Evolutionary conservation across 2,888 invertebrate genomes (phyloP).

Genomic region (Drosophila mulleri): DNA sequence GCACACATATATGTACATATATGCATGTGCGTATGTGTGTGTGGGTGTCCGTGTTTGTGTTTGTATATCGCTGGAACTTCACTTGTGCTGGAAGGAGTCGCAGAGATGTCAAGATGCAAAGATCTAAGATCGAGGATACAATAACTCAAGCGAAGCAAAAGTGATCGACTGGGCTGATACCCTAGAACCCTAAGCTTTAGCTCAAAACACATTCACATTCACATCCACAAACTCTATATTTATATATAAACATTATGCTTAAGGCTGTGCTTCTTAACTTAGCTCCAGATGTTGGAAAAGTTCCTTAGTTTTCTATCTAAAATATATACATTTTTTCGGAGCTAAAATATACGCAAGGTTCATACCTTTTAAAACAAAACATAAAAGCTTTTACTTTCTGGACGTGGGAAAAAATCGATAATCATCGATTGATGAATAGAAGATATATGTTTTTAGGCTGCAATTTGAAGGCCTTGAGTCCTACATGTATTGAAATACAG

Average conservation of each 20-base stretch:
- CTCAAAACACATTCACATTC: background rate
- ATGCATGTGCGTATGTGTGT: background rate
- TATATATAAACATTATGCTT: slow-evolving; percentile 6
- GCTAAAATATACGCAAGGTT: slow-evolving; percentile 6
- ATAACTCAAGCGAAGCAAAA: background rate
- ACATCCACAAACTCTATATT: background rate
- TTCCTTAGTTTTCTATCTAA: background rate
- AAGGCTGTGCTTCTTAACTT: slow-evolving; percentile 2
- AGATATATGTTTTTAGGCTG: background rate
- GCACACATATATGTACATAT: background rate
- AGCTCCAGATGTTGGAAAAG: background rate
- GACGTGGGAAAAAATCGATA: background rate
- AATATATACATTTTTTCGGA: background rate
- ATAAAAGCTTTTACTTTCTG: background rate
- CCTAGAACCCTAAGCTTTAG: background rate
- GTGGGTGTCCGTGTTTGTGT: background rate
- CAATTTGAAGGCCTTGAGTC: background rate
- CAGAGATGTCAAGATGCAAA: background rate
- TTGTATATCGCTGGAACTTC: background rate
- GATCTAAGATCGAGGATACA: background rate
- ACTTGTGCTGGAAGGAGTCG: background rate
- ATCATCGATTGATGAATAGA: background rate
- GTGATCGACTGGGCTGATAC: slow-evolving; percentile 1
- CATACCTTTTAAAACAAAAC: background rate
- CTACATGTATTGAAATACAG: too few species aligned